Evolutionary conservation across 2,113 vertebrate species (phyloP).

Genomic region (Toxotes jaculatrix): DNA sequence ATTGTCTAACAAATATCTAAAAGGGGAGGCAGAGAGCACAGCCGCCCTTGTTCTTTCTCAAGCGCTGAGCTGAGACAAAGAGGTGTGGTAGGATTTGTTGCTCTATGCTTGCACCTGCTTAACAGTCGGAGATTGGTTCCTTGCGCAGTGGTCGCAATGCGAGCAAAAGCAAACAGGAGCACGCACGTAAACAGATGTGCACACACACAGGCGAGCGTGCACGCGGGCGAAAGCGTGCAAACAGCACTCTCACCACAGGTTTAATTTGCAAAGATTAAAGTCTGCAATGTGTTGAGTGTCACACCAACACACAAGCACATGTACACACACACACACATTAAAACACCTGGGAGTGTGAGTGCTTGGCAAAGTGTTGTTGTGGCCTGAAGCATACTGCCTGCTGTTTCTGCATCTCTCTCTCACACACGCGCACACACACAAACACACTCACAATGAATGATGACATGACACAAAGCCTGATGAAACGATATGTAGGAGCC

Average conservation of each 20-base stretch:
- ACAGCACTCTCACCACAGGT: conserved; percentile 54
- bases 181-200: conserved; percentile 12
- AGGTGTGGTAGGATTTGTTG: conserved; percentile 67
- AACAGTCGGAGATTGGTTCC: conserved; percentile 66
- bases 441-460: conserved; percentile 58
- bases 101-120: conserved; percentile 67
- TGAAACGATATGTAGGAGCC: conserved; percentile 70
- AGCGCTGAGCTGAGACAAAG: conserved; percentile 71
- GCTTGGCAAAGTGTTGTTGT: conserved; percentile 68
- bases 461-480: conserved; percentile 74
- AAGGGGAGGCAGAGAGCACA: conserved; percentile 63
- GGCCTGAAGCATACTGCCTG: conserved; percentile 67
- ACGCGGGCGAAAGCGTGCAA: conserved; percentile 13
- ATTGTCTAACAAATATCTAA: conserved; percentile 74
- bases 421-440: conserved; percentile 24
- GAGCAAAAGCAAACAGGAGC: conserved; percentile 62
- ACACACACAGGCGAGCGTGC: neutral
- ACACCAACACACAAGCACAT: conserved; percentile 12
- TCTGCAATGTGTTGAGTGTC: conserved; percentile 54
- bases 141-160: conserved; percentile 48
- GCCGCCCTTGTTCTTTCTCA: conserved; percentile 60
- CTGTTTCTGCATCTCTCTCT: conserved; percentile 54
- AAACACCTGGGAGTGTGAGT: conserved; percentile 63
- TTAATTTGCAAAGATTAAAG: conserved; percentile 84
- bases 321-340: conserved; percentile 31